Conservation (phyloP, 2,888 invertebrate species). For the Vannuccia rotundouncinata region DNA sequence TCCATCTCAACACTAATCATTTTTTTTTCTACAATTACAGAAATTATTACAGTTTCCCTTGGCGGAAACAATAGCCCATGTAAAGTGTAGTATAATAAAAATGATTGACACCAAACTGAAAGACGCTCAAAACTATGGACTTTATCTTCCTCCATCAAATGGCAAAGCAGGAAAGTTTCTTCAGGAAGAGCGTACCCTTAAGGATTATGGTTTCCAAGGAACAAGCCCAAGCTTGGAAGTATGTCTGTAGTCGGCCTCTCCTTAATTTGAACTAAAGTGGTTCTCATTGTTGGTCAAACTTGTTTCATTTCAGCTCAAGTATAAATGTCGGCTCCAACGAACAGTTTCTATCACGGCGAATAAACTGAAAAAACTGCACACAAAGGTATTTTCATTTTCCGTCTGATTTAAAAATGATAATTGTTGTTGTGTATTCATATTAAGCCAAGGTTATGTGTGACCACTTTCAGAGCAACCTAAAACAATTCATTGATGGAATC, state of each 20-base stretch:
- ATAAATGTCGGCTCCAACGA: not conserved
- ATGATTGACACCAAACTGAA: conserved; percentile 65
- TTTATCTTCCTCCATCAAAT: conserved; percentile 93
- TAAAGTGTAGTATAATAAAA: conserved; percentile 90
- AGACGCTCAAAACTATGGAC: conserved; percentile 76
- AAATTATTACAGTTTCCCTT: conserved; percentile 94
- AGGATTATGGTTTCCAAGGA: conserved; percentile 96
- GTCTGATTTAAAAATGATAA: no score
- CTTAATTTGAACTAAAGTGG: no score
- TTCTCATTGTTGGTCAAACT: no score
- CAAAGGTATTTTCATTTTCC: conserved; percentile 19
- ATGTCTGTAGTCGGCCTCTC: no score
- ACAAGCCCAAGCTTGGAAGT: conserved; percentile 96
- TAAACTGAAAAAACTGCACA: conserved; percentile 1
- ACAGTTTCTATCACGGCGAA: not conserved
- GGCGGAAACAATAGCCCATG: conserved; percentile 95
- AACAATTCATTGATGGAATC: not conserved
- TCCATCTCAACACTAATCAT: not conserved
- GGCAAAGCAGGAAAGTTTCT: conserved; percentile 97
- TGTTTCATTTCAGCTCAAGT: conserved; percentile 11
- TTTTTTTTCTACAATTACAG: conserved; percentile 59
- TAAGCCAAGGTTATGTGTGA: not conserved
- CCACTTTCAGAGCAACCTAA: not conserved
- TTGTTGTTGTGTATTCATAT: no score
- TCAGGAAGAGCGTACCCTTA: conserved; percentile 88